These are phyloP conservation scores for Ennomos erosarius DNA, from an alignment of 2,888 invertebrate species.

Conservation along the genomic window DNA sequence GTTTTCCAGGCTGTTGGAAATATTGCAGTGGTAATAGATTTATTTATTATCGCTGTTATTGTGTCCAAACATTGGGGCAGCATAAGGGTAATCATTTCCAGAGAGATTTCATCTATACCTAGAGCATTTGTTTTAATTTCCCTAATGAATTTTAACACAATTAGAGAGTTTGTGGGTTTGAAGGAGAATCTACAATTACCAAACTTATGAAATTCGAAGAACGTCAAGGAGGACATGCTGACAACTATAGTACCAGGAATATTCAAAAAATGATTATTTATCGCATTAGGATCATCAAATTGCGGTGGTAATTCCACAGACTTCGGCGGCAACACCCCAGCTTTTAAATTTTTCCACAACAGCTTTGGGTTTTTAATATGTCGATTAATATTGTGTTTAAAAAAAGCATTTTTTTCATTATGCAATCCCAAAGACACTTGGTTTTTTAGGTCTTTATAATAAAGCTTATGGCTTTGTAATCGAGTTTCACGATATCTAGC, in stretches of 20 bases:
- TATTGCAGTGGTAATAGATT: slow-evolving; percentile 4
- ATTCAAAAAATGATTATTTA: slow-evolving; percentile 1
- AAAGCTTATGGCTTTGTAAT: no score
- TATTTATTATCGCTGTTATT: slow-evolving; percentile 13
- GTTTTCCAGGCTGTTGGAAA: slow-evolving; percentile 10
- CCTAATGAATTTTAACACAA: background rate
- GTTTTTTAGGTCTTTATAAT: no score
- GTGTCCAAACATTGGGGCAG: slow-evolving; percentile 5
- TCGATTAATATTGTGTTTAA: no score
- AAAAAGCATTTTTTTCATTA: no score
- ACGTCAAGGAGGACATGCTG: background rate
- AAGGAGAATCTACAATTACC: background rate
- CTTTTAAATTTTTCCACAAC: no score
- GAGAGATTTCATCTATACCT: slow-evolving; percentile 9
- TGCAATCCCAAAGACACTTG: no score
- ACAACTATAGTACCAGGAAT: background rate
- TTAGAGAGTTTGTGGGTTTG: background rate
- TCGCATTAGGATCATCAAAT: slow-evolving; percentile 1
- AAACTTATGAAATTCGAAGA: slow-evolving; percentile 1
- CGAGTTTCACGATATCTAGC: no score
- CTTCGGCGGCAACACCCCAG: no score
- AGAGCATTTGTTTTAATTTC: slow-evolving; percentile 3
- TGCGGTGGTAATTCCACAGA: no score
- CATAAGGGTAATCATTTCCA: slow-evolving; percentile 10
- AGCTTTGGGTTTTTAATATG: no score